These are phyloP conservation scores for Dasypus novemcinctus DNA, from an alignment of 2,113 vertebrate genomes.

Conservation along the genomic window DNA sequence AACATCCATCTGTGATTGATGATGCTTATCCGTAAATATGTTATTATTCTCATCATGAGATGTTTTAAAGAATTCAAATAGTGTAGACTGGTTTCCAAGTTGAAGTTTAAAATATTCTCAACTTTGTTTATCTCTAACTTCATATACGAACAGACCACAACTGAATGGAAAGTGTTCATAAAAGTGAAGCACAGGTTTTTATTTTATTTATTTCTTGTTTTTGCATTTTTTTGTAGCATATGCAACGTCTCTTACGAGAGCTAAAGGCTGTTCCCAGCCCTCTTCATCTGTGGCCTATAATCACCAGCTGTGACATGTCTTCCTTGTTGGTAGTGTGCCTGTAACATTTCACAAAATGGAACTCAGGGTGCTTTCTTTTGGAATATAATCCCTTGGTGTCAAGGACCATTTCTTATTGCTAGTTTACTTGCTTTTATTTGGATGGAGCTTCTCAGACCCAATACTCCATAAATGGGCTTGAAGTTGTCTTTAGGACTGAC, in stretches of 20 bases:
- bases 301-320: slow-evolving; percentile 51
- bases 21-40: background rate
- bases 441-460: background rate
- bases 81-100: background rate
- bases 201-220: background rate
- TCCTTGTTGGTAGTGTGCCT: fast-evolving
- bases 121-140: slow-evolving; percentile 42
- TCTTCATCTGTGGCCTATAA: slow-evolving; percentile 47
- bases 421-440: background rate
- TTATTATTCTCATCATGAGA: background rate
- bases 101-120: background rate
- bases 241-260: slow-evolving; percentile 54
- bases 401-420: background rate
- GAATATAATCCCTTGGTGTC: slow-evolving; percentile 48
- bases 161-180: background rate
- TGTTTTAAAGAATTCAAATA: background rate
- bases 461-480: background rate
- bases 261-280: background rate
- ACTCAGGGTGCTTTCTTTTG: slow-evolving; percentile 55
- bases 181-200: background rate
- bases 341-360: slow-evolving; percentile 57
- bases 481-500: background rate
- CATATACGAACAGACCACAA: slow-evolving; percentile 31
- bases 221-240: slow-evolving; percentile 46
- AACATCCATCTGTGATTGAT: background rate